phyloP scores from a whole-genome alignment of 2,888 invertebrate species.

The Baronia brevicornis region DNA sequence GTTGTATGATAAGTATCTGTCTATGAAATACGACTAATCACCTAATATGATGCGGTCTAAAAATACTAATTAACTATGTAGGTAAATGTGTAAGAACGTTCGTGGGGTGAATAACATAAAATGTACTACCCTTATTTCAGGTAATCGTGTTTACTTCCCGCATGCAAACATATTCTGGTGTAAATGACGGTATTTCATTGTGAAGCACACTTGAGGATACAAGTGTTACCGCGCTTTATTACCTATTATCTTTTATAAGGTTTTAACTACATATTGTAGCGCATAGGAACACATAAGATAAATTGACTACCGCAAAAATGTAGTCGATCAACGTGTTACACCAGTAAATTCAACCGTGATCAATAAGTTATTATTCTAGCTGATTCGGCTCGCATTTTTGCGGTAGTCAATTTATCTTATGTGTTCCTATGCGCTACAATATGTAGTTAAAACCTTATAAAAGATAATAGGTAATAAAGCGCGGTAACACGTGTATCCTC shows the following conservation, averaged over 20 bases:
- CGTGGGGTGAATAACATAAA: conserved; percentile 51
- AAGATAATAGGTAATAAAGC: conserved; percentile 29
- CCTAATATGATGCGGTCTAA: conserved; percentile 24
- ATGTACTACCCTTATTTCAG: conserved; percentile 65
- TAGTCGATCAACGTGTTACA: too few relatives aligned
- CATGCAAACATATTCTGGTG: conserved; percentile 55
- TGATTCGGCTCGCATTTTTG: too few relatives aligned
- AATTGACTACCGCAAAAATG: too few relatives aligned
- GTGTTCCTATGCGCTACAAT: too few relatives aligned
- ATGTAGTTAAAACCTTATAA: conserved; percentile 20
- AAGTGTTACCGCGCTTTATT: conserved; percentile 28
- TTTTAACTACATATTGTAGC: conserved; percentile 17
- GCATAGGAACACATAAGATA: too few relatives aligned
- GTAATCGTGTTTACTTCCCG: conserved; percentile 64
- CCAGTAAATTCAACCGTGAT: too few relatives aligned
- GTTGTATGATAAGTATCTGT: too few relatives aligned
- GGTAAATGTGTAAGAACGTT: conserved; percentile 21
- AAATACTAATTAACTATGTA: conserved; percentile 22
- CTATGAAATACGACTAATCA: conserved; percentile 3
- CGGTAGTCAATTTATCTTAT: too few relatives aligned
- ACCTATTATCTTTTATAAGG: conserved; percentile 23
- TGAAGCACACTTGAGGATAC: conserved; percentile 28
- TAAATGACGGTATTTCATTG: conserved; percentile 50
- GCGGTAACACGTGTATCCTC: conserved; percentile 25
- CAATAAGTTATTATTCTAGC: too few relatives aligned